Evolutionary conservation across 2,888 invertebrate genomes (phyloP), one percentile per base, ranked within the genome.

Genomic region (Cremastinae sp.): DNA sequence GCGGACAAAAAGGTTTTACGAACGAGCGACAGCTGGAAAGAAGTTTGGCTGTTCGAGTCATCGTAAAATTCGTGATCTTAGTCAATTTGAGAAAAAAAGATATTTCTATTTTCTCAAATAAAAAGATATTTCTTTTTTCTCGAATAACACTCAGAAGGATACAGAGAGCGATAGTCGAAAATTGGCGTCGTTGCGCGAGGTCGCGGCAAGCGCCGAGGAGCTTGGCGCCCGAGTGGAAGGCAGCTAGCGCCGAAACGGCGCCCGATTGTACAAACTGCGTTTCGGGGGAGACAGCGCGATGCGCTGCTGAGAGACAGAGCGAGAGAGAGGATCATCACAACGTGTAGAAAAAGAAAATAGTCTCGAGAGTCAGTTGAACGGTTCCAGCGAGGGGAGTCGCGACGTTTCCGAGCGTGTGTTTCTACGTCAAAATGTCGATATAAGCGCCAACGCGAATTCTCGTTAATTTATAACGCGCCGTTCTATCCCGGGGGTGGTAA

Each of bases 351-450:
- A 18, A 16, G 8, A 9, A 18, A 18, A 1, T 1, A 9, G 64
- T 51, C 14, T 2, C 43, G 69, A 77, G 45, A 59, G 43, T 59
- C 49, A 59, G 45, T 62, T 66, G 38, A 51, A 59, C 51, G 65
- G 51, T 38, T 69, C 51, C 51, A 78, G 72, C 74, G 77, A 74
- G 75, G 49, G 64, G 66, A 58, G 9, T 53, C 45, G 65, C 62
- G 68, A 74, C 69, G 58, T 20, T 68, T 77, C 16, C 14, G 79
- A 82, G 80, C 80, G 72, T n/a, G n/a, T 75, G 79, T 78, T 41
- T 53, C 80, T 82, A 83, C 84, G 85, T 87, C 86, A 85, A 88
- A 87, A 87, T 87, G 87, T 87, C 87, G 87, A 84, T 87, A 83
- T 84, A 84, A 86, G 84, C 86, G 85, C 85, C 84, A 87, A 85